A percentile compares a stretch with the other conserved stretches of the same genome.
These are phyloP conservation scores for Pseudeuparius sepicola DNA, from an alignment of 2,888 invertebrate genomes.

Conservation along the genomic window DNA sequence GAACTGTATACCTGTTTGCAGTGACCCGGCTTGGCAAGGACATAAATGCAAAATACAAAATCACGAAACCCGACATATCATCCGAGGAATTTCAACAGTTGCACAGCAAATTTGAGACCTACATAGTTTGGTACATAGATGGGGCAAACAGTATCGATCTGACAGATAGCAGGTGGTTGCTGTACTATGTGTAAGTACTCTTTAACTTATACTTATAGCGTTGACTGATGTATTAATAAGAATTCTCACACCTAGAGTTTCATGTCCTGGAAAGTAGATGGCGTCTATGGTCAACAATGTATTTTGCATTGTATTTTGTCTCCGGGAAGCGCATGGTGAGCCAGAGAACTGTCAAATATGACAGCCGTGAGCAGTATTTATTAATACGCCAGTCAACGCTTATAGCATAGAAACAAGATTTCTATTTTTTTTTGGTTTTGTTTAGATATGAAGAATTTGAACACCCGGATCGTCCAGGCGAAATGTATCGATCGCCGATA, in stretches of 20 bases:
- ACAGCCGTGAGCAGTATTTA: too few relatives aligned
- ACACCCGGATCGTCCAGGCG: slow-evolving; percentile 45
- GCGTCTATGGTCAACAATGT: too few relatives aligned
- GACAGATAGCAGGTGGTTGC: slow-evolving; percentile 87
- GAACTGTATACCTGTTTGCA: too few relatives aligned
- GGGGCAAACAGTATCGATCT: slow-evolving; percentile 90
- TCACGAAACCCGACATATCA: slow-evolving; percentile 66
- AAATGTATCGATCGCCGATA: slow-evolving; percentile 57
- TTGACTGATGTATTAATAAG: too few relatives aligned
- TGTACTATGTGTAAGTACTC: slow-evolving; percentile 63
- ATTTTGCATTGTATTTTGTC: too few relatives aligned
- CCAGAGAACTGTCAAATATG: too few relatives aligned
- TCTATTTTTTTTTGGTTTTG: slow-evolving; percentile 4
- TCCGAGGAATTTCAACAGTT: slow-evolving; percentile 66
- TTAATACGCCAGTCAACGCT: too few relatives aligned
- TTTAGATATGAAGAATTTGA: slow-evolving; percentile 61
- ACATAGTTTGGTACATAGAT: slow-evolving; percentile 92
- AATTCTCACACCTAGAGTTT: too few relatives aligned
- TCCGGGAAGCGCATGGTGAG: too few relatives aligned
- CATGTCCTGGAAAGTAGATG: too few relatives aligned
- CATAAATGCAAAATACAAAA: slow-evolving; percentile 50
- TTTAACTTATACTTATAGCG: too few relatives aligned
- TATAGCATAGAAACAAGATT: too few relatives aligned
- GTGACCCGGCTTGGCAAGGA: slow-evolving; percentile 29
- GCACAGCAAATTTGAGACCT: slow-evolving; percentile 79